These are phyloP conservation scores for Papilio machaon DNA, from an alignment of 1,140 invertebrate species.

Conservation along the genomic window DNA sequence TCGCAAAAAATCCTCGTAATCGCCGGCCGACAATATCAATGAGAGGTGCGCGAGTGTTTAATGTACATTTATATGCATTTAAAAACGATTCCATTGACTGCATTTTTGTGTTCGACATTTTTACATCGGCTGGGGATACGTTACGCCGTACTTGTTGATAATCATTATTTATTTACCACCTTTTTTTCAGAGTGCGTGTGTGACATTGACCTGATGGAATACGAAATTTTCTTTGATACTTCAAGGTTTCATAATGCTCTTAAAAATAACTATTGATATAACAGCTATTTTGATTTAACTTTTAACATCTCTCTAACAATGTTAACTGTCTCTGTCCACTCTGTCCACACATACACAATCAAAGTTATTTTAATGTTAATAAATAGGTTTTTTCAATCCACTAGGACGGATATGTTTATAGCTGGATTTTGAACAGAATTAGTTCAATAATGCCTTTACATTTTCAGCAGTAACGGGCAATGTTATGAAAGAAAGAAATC, in stretches of 20 bases:
- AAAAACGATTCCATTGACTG: conserved; percentile 61
- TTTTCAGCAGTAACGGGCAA: too few relatives aligned
- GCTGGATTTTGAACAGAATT: too few relatives aligned
- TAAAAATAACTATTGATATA: background rate
- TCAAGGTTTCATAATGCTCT: background rate
- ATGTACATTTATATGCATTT: conserved; percentile 71
- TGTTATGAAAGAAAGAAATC: too few relatives aligned
- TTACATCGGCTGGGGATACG: conserved; percentile 41
- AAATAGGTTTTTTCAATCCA: too few relatives aligned
- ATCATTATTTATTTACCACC: conserved; percentile 25
- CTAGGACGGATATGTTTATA: too few relatives aligned
- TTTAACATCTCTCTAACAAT: too few relatives aligned
- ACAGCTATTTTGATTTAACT: background rate
- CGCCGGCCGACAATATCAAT: conserved; percentile 77
- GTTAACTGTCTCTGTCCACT: too few relatives aligned
- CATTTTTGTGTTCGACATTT: conserved; percentile 58
- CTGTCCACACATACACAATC: too few relatives aligned
- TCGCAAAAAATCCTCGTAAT: conserved; percentile 81
- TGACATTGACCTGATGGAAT: conserved; percentile 34
- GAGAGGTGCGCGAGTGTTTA: conserved; percentile 72
- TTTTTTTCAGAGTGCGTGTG: conserved; percentile 25
- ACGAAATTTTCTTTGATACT: background rate
- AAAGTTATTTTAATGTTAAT: too few relatives aligned
- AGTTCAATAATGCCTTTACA: too few relatives aligned
- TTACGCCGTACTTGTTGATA: conserved; percentile 42